These are phyloP conservation scores for Tryphoninae sp. DNA, from an alignment of 2,888 invertebrate genomes.

Conservation along the genomic window DNA sequence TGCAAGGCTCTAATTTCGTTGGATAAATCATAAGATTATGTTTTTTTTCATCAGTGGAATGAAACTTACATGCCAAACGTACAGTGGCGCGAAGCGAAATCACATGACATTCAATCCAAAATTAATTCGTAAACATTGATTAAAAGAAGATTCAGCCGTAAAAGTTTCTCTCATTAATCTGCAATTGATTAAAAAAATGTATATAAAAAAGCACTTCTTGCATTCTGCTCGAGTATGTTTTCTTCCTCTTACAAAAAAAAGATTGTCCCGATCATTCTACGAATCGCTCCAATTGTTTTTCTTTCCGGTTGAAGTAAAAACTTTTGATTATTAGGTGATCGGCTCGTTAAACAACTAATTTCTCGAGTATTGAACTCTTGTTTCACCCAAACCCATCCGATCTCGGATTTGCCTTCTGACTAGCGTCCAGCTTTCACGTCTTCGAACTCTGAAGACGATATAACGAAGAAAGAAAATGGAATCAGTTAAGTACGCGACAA, in stretches of 20 bases:
- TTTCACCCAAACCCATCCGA: constrained; percentile 51
- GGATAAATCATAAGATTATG: not conserved
- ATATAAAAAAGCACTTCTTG: constrained; percentile 45
- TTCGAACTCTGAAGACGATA: constrained; percentile 44
- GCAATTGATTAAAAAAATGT: constrained; percentile 35
- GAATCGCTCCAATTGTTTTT: constrained; percentile 25
- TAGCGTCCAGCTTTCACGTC: constrained; percentile 58
- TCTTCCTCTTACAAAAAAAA: constrained; percentile 25
- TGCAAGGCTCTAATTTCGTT: not conserved
- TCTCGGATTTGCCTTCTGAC: constrained; percentile 57
- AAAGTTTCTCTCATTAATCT: constrained; percentile 29
- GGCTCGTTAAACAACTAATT: constrained; percentile 50
- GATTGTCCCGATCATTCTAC: constrained; percentile 7
- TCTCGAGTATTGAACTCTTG: constrained; percentile 61
- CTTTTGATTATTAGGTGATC: constrained; percentile 52
- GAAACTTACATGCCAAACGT: constrained; percentile 19
- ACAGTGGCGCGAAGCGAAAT: constrained; percentile 30
- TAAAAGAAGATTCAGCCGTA: constrained; percentile 28
- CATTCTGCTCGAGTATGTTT: constrained; percentile 36
- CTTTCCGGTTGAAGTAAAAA: constrained; percentile 34
- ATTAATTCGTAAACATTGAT: constrained; percentile 12
- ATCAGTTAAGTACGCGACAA: constrained; percentile 76
- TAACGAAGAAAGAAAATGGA: constrained; percentile 42
- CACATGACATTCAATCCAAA: constrained; percentile 23
- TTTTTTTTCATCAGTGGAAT: constrained; percentile 29